These are phyloP conservation scores for Acrobasis repandana DNA, from an alignment of 2,888 invertebrate species.

Conservation along the genomic window DNA sequence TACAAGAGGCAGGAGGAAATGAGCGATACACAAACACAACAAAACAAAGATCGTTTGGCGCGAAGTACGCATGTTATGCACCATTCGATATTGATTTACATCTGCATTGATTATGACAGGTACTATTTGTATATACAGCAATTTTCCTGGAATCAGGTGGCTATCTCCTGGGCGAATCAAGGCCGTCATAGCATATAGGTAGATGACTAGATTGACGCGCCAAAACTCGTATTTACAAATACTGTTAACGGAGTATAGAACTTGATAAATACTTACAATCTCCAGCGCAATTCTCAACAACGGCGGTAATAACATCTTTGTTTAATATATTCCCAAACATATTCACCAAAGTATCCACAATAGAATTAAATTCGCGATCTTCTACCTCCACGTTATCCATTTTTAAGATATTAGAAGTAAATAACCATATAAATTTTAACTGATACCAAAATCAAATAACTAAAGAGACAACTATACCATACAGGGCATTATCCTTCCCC, in stretches of 20 bases:
- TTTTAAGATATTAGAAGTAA: neutral
- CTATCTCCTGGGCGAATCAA: conserved; percentile 1
- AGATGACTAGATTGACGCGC: neutral
- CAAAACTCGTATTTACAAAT: neutral
- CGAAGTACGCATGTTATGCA: conserved; percentile 15
- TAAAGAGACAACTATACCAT: neutral
- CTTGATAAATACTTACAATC: conserved; percentile 59
- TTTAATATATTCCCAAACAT: conserved; percentile 62
- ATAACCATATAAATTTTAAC: neutral
- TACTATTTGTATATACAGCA: neutral
- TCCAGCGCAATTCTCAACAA: conserved; percentile 64
- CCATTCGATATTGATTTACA: conserved; percentile 6
- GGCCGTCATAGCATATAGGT: neutral
- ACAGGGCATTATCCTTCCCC: conserved; percentile 2
- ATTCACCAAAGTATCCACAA: conserved; percentile 52
- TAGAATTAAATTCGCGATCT: conserved; percentile 37
- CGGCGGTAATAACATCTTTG: conserved; percentile 55
- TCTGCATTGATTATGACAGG: conserved; percentile 4
- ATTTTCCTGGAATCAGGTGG: conserved; percentile 6
- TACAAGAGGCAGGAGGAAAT: neutral
- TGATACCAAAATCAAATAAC: neutral
- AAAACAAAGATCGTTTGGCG: neutral
- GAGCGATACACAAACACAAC: neutral
- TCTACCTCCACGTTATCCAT: conserved; percentile 27
- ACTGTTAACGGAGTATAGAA: neutral